Evolutionary conservation across 2,888 invertebrate species (phyloP), one percentile per base, ranked within the genome.

Genomic region (Limnephilus marmoratus): DNA sequence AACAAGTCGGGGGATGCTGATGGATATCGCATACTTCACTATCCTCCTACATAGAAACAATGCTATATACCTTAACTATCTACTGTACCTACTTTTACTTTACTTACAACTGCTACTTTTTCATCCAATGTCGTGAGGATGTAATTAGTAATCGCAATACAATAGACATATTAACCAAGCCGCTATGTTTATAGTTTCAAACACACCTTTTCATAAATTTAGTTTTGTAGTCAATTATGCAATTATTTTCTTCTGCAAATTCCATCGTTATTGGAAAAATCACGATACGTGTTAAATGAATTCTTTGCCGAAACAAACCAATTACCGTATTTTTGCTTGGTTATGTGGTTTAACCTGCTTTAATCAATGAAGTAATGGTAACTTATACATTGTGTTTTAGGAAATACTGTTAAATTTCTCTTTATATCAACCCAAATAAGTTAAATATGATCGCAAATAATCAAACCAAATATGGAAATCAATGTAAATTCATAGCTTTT

Each of bases 21-120:
- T 92, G 91, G 89, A 91, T 92, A 91, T 91, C 89, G 45, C 88
- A 91, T 91, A 89, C 85, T 91, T 91, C 90, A 49, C 41, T 90
- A 49, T 37, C 37, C 83, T 37, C 34, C n/a, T 85, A 85, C 2
- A 41, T 37, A 18, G 41, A 85, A 85, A 85, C 87, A 68, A 87
- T 87, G 53, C 13, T 12, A 18, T 83, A 83, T 9, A 68, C 68
- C 7, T 9, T 24, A 45, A n/a, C 68, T 24, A 7, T 49, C 2
- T 68, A 68, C 7, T 68, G n/a, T 53, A 18, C 5, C 15, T 18
- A 49, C 18, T 45, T 12, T 41, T 45, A 0, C 45, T 12, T 45
- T 45, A 45, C 11, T 2, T 45, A 45, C 5, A 7, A 68, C 68
- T 24, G 24, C 9, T 7, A n/a, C 24, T 68, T n/a, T 68, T 68